phyloP scores from a whole-genome alignment of 2,113 vertebrate genomes.

The Columba janthina region DNA sequence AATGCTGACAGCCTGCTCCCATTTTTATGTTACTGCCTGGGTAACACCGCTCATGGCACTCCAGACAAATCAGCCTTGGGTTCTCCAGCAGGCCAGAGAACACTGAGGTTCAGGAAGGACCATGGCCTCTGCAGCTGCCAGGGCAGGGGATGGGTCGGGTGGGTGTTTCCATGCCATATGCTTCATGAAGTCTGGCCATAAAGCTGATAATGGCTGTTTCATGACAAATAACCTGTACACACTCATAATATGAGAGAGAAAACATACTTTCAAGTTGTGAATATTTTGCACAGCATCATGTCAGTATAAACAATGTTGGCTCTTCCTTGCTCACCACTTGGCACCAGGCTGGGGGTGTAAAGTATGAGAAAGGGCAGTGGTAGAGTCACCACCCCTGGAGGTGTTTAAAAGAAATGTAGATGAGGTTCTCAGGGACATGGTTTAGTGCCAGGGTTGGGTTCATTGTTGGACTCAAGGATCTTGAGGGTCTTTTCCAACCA shows the following conservation, averaged over 20 bases:
- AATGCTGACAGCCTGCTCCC: neutral
- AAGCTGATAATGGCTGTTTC: too few relatives aligned
- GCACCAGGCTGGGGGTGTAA: neutral
- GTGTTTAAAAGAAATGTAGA: too few relatives aligned
- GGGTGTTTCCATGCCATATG: neutral
- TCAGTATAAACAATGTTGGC: neutral
- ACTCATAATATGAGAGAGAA: rapidly evolving
- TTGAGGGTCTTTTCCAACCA: too few relatives aligned
- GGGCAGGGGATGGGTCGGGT: neutral
- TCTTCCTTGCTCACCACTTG: neutral
- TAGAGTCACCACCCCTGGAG: too few relatives aligned
- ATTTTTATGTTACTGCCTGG: neutral
- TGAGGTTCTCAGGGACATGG: too few relatives aligned
- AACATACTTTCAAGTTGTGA: neutral
- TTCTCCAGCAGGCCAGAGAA: neutral
- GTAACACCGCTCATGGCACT: rapidly evolving
- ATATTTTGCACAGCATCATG: neutral
- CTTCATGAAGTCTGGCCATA: too few relatives aligned
- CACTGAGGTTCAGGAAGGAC: neutral
- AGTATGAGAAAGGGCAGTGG: neutral
- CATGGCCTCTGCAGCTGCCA: neutral
- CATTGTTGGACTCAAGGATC: too few relatives aligned
- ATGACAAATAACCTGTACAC: neutral
- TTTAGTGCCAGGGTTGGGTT: too few relatives aligned
- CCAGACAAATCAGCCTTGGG: neutral